phyloP scores from a whole-genome alignment of 2,888 invertebrate species.

The Ornithoptera alexandrae region DNA sequence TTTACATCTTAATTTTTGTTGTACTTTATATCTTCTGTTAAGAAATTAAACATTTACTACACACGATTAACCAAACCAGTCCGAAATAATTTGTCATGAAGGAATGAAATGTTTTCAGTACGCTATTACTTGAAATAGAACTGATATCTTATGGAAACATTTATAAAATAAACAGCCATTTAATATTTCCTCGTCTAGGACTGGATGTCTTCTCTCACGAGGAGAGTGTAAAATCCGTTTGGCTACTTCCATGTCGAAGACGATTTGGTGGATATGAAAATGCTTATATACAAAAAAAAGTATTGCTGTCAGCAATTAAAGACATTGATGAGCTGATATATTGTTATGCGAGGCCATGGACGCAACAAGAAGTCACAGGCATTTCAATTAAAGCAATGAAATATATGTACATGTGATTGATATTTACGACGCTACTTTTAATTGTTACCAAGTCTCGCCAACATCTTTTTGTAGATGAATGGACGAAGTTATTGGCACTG shows the following conservation, averaged over 20 bases:
- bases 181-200: too few relatives aligned
- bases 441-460: slow-evolving; percentile 8
- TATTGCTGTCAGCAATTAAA: neutral
- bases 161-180: neutral
- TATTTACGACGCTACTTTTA: slow-evolving; percentile 23
- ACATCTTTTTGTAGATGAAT: slow-evolving; percentile 1
- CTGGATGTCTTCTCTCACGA: too few relatives aligned
- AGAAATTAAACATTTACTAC: neutral
- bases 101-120: neutral
- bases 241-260: too few relatives aligned
- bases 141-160: neutral
- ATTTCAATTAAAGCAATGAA: slow-evolving; percentile 36
- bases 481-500: neutral
- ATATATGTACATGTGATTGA: slow-evolving; percentile 22
- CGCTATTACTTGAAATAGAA: neutral
- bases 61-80: neutral
- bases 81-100: neutral
- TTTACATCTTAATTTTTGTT: neutral
- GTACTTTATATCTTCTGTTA: neutral
- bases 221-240: too few relatives aligned
- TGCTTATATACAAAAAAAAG: neutral
- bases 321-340: neutral
- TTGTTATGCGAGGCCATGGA: neutral
- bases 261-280: neutral
- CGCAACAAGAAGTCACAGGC: slow-evolving; percentile 38